Base-by-base conservation (phyloP, 2,888 invertebrate species). In the Heliconius ismenius region DNA sequence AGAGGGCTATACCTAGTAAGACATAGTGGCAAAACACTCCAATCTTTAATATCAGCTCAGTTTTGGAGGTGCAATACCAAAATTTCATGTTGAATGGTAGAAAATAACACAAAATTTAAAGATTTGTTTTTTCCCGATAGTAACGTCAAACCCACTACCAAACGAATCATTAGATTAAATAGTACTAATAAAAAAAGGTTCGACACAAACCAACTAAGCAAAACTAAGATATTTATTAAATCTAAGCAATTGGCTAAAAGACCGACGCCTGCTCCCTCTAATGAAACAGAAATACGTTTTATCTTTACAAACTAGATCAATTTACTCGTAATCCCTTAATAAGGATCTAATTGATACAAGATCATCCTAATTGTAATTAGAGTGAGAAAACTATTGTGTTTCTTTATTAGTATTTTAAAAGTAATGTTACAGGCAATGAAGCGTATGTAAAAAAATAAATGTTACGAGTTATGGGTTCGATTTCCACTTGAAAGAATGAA, bases 281-380 rank as follows among this genome's bases (percentile, higher is more conserved):
- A 76, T 76, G 73, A 76, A 76, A 78, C 74, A 60, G 65, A 73
- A 78, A 62, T 73, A 78, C 73, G 64, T 65, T 72, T 76, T 62
- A 67, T 74, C 70, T 64, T 63, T 67, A 76, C 74, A 54, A 72
- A 68, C 63, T 62, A 68, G 78, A 79, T 79, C 76, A 67, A 76
- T 79, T 78, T 78, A 75, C 70, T 74, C 26, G 58, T 75, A 79
- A 79, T 64, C 75, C 76, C 79, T 60, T 80, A 80, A 79, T 79
- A 79, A 80, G 79, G 79, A 77, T 79, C 76, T 79, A 80, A 80
- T 80, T 79, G 77, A 74, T 77, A 79, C 76, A 73, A 73, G 76
- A 76, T 80, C 69, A 77, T 76, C 74, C 70, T 76, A 74, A 73
- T 75, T 78, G 76, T 78, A 76, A 78, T 76, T 69, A 62, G 43